A percentile compares a stretch with the other conserved stretches of the same genome.
phyloP scores from a whole-genome alignment of 1,140 invertebrate species.

The Tetraneura akinire region DNA sequence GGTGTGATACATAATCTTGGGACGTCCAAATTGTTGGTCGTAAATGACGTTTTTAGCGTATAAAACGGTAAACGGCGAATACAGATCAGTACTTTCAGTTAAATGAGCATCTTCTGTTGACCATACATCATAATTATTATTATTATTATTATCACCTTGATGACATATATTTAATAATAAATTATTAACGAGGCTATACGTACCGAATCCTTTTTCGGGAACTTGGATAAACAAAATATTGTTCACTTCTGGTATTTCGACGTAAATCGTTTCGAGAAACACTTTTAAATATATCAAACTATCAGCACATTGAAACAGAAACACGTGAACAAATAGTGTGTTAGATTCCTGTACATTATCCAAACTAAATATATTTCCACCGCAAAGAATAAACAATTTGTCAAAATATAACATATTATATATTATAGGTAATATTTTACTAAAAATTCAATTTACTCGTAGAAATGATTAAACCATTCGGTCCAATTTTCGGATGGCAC shows the following conservation, averaged over 20 bases:
- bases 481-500: neutral
- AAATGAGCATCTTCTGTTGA: too few relatives aligned
- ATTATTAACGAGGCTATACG: neutral
- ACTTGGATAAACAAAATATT: neutral
- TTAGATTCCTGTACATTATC: neutral
- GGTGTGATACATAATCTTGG: neutral
- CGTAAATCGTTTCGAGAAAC: neutral
- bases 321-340: neutral
- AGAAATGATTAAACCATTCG: constrained; percentile 17
- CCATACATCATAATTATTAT: too few relatives aligned
- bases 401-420: neutral
- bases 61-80: neutral
- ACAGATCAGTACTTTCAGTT: neutral
- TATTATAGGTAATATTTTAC: neutral
- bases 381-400: neutral
- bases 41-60: neutral
- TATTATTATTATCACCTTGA: too few relatives aligned
- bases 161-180: too few relatives aligned
- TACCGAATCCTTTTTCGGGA: neutral
- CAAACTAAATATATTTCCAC: neutral
- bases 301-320: neutral
- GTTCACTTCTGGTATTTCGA: neutral
- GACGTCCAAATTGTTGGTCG: neutral
- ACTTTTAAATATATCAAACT: neutral
- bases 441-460: neutral